These are phyloP conservation scores for Scolopax mira DNA, from an alignment of 2,113 vertebrate species.

Conservation along the genomic window DNA sequence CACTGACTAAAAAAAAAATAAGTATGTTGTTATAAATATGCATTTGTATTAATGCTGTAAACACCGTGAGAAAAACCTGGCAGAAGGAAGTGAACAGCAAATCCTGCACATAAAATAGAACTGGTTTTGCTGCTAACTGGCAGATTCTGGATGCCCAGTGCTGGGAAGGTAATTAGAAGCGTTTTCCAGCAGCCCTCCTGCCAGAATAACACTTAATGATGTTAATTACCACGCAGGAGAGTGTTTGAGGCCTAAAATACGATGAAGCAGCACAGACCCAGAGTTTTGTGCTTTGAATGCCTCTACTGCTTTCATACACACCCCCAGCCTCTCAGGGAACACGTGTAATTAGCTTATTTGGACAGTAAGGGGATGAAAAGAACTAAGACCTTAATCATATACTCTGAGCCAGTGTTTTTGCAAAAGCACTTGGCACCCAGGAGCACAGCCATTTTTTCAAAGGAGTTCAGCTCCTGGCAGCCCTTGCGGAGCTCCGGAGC, in stretches of 20 bases:
- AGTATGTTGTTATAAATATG: background rate
- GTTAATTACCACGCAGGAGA: slow-evolving; percentile 16
- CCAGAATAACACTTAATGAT: slow-evolving; percentile 31
- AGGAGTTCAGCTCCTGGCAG: background rate
- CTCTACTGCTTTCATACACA: background rate
- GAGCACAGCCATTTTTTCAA: background rate
- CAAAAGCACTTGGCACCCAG: background rate
- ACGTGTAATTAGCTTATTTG: slow-evolving; percentile 49
- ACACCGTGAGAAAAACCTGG: background rate
- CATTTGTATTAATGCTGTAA: background rate
- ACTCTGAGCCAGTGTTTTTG: background rate
- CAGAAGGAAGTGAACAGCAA: background rate
- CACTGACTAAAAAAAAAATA: background rate
- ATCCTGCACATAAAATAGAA: background rate
- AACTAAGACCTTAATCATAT: background rate
- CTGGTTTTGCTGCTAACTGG: background rate
- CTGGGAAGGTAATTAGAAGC: background rate
- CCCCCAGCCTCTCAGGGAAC: background rate
- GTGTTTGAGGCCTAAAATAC: background rate
- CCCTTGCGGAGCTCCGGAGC: background rate
- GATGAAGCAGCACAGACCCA: background rate
- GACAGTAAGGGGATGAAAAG: background rate
- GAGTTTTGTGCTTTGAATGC: slow-evolving; percentile 8
- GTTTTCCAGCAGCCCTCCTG: slow-evolving; percentile 27
- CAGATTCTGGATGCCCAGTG: background rate